These are phyloP conservation scores for Alviniconcha marisindica DNA, from an alignment of 1,140 invertebrate genomes.

Conservation along the genomic window DNA sequence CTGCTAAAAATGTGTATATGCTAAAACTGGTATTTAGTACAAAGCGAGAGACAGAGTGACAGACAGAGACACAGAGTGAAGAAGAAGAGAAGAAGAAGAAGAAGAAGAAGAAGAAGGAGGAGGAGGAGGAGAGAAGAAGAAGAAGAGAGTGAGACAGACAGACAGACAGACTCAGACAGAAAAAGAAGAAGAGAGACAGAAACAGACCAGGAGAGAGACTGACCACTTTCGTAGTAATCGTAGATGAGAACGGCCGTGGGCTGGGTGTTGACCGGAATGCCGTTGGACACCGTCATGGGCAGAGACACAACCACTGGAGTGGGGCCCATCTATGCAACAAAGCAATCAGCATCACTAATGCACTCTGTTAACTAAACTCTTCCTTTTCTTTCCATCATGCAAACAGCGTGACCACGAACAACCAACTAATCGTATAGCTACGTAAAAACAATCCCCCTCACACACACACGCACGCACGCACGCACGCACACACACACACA, in stretches of 20 bases:
- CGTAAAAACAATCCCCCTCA: not conserved
- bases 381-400: too few relatives aligned
- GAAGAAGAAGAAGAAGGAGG: not conserved
- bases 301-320: not conserved
- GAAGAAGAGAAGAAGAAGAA: too few relatives aligned
- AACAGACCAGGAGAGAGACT: not conserved
- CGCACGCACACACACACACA: too few relatives aligned
- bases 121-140: too few relatives aligned
- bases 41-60: too few relatives aligned
- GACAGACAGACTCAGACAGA: too few relatives aligned
- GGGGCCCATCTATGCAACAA: not conserved
- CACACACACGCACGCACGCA: not conserved
- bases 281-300: constrained; percentile 5
- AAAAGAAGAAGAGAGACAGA: too few relatives aligned
- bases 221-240: constrained; percentile 12
- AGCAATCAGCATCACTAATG: not conserved
- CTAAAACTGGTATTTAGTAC: not conserved
- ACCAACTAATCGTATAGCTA: too few relatives aligned
- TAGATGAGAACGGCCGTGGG: not conserved
- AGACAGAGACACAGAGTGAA: too few relatives aligned
- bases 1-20: not conserved
- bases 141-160: too few relatives aligned
- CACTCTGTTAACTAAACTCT: not conserved
- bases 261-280: not conserved
- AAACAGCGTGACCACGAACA: too few relatives aligned